Evolutionary conservation across 1,140 invertebrate species (phyloP).

Genomic region (Platyura marginata): DNA sequence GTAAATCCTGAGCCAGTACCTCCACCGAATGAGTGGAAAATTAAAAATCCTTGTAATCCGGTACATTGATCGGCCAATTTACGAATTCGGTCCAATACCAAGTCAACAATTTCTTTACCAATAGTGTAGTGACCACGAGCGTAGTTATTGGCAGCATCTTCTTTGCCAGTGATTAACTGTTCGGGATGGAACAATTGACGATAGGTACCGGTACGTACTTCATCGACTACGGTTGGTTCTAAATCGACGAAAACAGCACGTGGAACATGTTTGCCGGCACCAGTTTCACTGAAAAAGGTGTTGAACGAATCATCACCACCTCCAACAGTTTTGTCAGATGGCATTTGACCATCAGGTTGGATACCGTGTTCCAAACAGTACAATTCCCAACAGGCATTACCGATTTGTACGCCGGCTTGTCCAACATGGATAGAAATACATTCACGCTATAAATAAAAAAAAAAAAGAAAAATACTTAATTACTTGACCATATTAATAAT

Average conservation of each 20-base stretch:
- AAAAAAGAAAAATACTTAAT: background rate
- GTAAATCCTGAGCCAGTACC: slow-evolving; percentile 80
- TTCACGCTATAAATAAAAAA: slow-evolving; percentile 25
- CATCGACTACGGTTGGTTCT: slow-evolving; percentile 77
- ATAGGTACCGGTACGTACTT: slow-evolving; percentile 67
- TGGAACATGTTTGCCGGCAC: slow-evolving; percentile 71
- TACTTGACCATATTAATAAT: no score
- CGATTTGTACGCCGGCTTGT: slow-evolving; percentile 58
- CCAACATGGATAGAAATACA: slow-evolving; percentile 57
- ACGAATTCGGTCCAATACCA: slow-evolving; percentile 57
- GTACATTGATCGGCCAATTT: slow-evolving; percentile 75
- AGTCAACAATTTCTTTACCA: slow-evolving; percentile 71
- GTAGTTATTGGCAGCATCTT: slow-evolving; percentile 82
- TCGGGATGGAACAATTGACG: slow-evolving; percentile 71
- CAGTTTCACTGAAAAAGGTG: slow-evolving; percentile 78
- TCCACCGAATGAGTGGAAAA: slow-evolving; percentile 80
- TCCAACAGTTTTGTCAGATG: slow-evolving; percentile 51
- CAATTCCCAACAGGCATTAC: slow-evolving; percentile 47
- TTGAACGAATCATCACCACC: slow-evolving; percentile 61
- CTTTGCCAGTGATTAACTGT: slow-evolving; percentile 69
- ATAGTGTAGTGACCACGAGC: slow-evolving; percentile 82
- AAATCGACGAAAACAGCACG: slow-evolving; percentile 72
- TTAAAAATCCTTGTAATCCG: slow-evolving; percentile 71
- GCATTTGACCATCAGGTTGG: slow-evolving; percentile 49
- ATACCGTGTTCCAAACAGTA: slow-evolving; percentile 60